These are phyloP conservation scores for Heliconius eleuchia DNA, from an alignment of 1,140 invertebrate genomes.

Conservation along the genomic window DNA sequence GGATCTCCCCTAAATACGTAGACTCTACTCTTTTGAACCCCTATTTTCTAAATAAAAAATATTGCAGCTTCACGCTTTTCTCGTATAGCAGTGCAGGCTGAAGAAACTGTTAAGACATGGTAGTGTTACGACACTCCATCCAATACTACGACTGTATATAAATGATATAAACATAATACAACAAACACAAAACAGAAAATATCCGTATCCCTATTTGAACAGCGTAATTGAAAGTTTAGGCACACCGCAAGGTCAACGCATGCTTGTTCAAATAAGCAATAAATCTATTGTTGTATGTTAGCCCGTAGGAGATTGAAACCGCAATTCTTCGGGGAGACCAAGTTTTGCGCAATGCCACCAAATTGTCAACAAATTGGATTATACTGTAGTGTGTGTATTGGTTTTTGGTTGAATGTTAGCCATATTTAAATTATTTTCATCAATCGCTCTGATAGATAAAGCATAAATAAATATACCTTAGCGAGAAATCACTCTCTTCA, in stretches of 20 bases:
- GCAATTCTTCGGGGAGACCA: conserved; percentile 34
- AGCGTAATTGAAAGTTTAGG: conserved; percentile 33
- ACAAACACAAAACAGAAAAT: not conserved
- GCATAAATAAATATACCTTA: too few species aligned
- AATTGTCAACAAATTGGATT: conserved; percentile 36
- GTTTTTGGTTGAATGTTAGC: not conserved
- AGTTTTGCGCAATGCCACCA: conserved; percentile 25
- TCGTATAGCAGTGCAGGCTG: too few species aligned
- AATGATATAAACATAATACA: not conserved
- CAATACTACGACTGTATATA: too few species aligned
- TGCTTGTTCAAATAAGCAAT: conserved; percentile 36
- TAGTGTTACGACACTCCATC: too few species aligned
- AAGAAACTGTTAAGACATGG: too few species aligned
- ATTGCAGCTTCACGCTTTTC: too few species aligned
- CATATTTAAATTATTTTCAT: not conserved
- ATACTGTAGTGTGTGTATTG: not conserved
- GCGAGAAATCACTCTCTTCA: too few species aligned
- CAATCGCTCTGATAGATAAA: too few species aligned
- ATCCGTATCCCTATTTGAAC: conserved; percentile 20
- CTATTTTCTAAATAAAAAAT: too few species aligned
- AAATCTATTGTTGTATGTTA: conserved; percentile 30
- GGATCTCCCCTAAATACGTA: too few species aligned
- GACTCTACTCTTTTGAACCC: too few species aligned
- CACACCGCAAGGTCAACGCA: conserved; percentile 26
- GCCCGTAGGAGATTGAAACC: conserved; percentile 26